phyloP scores from a whole-genome alignment of 2,888 invertebrate species.

The Sympetrum striolatum region DNA sequence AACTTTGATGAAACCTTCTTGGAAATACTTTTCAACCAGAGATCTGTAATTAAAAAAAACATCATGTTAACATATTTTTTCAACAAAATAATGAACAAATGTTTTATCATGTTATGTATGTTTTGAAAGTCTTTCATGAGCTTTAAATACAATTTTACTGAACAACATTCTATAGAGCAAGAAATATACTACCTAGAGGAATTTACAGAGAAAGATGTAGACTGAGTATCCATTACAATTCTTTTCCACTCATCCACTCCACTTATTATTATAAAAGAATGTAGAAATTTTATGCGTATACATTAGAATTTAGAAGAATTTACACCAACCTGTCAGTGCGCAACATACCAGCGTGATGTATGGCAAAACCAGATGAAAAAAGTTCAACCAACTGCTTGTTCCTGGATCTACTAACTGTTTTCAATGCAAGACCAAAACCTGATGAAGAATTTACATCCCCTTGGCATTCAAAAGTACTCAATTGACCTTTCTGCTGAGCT shows the following conservation, averaged over 20 bases:
- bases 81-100: neutral
- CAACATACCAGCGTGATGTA: conserved; percentile 97
- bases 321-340: conserved; percentile 77
- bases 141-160: neutral
- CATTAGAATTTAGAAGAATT: no score
- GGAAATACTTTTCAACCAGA: conserved; percentile 89
- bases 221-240: no score
- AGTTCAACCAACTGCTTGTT: conserved; percentile 85
- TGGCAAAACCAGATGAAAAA: conserved; percentile 85
- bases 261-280: no score
- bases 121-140: neutral
- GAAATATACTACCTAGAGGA: neutral
- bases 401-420: conserved; percentile 73
- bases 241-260: no score
- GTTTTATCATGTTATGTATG: no score
- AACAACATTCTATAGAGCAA: neutral
- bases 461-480: conserved; percentile 65
- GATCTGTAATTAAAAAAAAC: conserved; percentile 60
- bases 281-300: no score
- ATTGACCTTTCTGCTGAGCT: conserved; percentile 77
- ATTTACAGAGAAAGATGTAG: no score
- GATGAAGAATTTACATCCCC: conserved; percentile 68
- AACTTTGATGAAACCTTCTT: conserved; percentile 76
- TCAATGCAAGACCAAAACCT: conserved; percentile 72
- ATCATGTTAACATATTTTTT: neutral